A percentile compares a stretch with the other conserved stretches of the same genome.
These are phyloP conservation scores for Acrobasis suavella DNA, from an alignment of 2,888 invertebrate genomes.

Conservation along the genomic window DNA sequence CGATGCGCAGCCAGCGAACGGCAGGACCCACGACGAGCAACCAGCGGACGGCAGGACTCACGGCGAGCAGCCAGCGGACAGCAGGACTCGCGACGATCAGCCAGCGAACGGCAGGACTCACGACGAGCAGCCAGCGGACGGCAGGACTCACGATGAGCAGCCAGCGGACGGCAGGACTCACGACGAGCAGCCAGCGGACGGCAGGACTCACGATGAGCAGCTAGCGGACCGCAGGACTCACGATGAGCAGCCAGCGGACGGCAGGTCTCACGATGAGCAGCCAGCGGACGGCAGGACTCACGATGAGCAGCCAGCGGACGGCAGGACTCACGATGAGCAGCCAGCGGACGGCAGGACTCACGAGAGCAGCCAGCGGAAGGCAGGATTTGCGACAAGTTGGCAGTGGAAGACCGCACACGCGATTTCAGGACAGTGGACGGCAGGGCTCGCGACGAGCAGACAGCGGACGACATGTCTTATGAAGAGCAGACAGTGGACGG, in stretches of 20 bases:
- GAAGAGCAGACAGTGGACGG: neutral
- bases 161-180: too few relatives aligned
- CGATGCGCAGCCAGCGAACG: too few relatives aligned
- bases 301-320: neutral
- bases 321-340: conserved; percentile 6
- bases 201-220: neutral
- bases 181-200: neutral
- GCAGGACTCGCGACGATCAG: neutral
- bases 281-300: neutral
- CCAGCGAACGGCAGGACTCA: conserved; percentile 6
- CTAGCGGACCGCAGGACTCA: neutral
- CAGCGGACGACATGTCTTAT: neutral
- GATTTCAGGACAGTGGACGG: too few relatives aligned
- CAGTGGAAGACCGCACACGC: neutral
- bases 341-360: neutral
- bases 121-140: neutral
- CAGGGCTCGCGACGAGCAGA: neutral
- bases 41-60: neutral
- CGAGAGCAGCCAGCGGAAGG: neutral
- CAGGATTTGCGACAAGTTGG: neutral
- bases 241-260: neutral
- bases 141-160: too few relatives aligned
- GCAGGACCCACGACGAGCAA: neutral
- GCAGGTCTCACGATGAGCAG: neutral
- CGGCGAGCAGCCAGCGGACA: neutral